Evolutionary conservation across 2,797 vertebrate genomes (phyloP).

Genomic region (Thamnophis elegans): DNA sequence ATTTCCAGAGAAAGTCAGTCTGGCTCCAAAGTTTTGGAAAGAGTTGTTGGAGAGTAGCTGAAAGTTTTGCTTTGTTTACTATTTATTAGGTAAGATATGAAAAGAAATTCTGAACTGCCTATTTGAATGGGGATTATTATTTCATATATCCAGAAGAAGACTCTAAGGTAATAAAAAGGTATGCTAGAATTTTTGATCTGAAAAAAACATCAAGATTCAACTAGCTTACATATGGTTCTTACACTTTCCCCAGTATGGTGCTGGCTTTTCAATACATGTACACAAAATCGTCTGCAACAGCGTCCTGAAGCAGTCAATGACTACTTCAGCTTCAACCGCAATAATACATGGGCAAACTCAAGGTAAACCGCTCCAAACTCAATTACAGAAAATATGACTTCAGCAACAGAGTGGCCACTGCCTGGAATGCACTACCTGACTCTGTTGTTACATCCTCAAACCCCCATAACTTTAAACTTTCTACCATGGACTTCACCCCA

Average conservation of each 20-base stretch:
- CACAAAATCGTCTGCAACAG: too few species aligned
- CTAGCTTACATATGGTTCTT: not conserved
- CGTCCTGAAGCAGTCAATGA: too few species aligned
- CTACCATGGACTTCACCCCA: too few species aligned
- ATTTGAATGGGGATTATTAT: not conserved
- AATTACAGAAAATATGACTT: too few species aligned
- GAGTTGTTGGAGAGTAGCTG: not conserved
- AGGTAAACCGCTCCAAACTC: too few species aligned
- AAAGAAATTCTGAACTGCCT: not conserved
- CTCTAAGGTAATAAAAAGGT: not conserved
- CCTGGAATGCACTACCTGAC: too few species aligned
- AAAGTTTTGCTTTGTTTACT: conserved; percentile 1
- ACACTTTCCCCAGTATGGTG: not conserved
- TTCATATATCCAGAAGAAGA: not conserved
- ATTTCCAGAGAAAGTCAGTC: not conserved
- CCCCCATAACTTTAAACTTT: too few species aligned
- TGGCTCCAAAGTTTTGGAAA: not conserved
- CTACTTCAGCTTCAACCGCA: too few species aligned
- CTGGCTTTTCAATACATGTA: not conserved
- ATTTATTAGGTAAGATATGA: not conserved
- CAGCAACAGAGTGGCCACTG: too few species aligned
- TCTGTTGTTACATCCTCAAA: too few species aligned
- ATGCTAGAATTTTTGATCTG: not conserved
- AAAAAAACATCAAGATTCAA: not conserved
- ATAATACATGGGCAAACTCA: too few species aligned